phyloP scores from a whole-genome alignment of 2,113 vertebrate genomes.

The Aramus guarauna region DNA sequence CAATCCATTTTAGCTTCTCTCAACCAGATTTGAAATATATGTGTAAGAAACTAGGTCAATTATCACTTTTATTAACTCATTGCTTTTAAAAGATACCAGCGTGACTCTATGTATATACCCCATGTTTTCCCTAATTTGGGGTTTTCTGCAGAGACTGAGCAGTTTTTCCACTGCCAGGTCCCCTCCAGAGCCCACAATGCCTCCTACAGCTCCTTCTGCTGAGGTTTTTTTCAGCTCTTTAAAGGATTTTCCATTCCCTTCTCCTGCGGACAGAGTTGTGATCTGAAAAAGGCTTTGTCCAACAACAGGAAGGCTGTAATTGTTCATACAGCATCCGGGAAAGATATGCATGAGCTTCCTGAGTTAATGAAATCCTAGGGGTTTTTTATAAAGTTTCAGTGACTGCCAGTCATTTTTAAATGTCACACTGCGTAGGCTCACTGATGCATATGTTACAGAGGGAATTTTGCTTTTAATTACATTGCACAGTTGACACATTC shows the following conservation, averaged over 20 bases:
- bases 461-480: slow-evolving; percentile 21
- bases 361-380: slow-evolving; percentile 7
- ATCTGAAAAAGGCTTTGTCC: slow-evolving; percentile 27
- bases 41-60: slow-evolving; percentile 1
- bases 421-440: neutral
- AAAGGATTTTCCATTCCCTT: neutral
- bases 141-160: neutral
- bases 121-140: neutral
- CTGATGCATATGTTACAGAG: neutral
- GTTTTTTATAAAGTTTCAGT: neutral
- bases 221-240: neutral
- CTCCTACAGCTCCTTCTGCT: slow-evolving; percentile 37
- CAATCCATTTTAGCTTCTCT: neutral
- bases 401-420: slow-evolving; percentile 30
- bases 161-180: neutral
- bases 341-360: slow-evolving; percentile 39
- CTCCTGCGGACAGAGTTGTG: neutral
- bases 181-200: neutral
- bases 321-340: slow-evolving; percentile 46
- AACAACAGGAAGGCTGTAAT: slow-evolving; percentile 39
- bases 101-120: neutral
- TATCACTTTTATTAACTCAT: neutral
- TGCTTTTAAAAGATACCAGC: neutral
- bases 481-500: neutral
- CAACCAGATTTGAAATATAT: neutral